Evolutionary conservation across 2,113 vertebrate species (phyloP).

Genomic region (Corythaixoides concolor): DNA sequence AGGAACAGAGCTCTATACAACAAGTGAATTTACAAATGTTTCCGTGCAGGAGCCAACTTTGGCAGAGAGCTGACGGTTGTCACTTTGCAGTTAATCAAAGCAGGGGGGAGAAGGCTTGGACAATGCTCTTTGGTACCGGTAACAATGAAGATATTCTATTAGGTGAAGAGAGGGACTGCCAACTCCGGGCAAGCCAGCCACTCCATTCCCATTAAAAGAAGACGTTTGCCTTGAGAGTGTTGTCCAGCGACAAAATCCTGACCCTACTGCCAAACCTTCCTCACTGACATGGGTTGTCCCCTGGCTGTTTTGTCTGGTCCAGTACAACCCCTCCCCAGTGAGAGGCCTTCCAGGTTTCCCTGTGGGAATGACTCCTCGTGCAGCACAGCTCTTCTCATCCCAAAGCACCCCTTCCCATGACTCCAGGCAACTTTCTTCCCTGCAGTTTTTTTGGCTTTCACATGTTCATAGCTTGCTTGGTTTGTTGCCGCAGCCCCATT

Average conservation of each 20-base stretch:
- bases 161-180: not conserved
- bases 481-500: slow-evolving; percentile 18
- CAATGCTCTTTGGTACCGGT: not conserved
- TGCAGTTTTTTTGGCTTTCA: slow-evolving; percentile 15
- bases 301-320: not conserved
- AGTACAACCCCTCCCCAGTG: not conserved
- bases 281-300: not conserved
- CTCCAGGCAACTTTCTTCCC: not conserved
- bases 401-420: not conserved
- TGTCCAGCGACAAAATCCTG: not conserved
- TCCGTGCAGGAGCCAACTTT: not conserved
- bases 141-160: not conserved
- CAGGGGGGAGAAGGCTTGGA: not conserved
- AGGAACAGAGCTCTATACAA: not conserved
- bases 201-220: not conserved
- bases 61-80: slow-evolving; percentile 22
- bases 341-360: not conserved
- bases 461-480: not conserved
- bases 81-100: slow-evolving; percentile 4
- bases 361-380: not conserved
- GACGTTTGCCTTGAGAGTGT: not conserved
- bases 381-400: not conserved
- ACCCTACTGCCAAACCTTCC: not conserved
- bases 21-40: not conserved
- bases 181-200: not conserved